Evolutionary conservation across 2,888 invertebrate species (phyloP).

Genomic region (Ophion obscuratus): DNA sequence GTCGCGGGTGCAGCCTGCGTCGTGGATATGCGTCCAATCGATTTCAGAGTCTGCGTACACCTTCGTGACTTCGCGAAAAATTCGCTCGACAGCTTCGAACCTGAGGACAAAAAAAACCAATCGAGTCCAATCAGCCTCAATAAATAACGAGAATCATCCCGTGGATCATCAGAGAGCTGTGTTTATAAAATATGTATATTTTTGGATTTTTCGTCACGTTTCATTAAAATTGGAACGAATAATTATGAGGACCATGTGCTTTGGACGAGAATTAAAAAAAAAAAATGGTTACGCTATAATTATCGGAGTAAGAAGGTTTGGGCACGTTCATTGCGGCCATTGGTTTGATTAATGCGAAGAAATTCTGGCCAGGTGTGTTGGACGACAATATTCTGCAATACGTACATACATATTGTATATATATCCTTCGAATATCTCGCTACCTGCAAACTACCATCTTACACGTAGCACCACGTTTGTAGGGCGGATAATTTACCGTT

Average conservation of each 20-base stretch:
- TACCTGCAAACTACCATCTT: background rate
- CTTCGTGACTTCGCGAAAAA: constrained; percentile 74
- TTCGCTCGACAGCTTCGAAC: constrained; percentile 75
- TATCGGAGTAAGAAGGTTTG: background rate
- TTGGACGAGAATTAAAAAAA: background rate
- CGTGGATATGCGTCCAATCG: constrained; percentile 92
- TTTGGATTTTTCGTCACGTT: background rate
- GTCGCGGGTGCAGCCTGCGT: constrained; percentile 95
- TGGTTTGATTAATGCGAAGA: constrained; percentile 49
- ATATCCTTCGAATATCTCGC: background rate
- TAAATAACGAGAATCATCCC: background rate
- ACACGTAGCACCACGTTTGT: background rate
- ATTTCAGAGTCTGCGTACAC: constrained; percentile 87
- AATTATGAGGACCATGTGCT: background rate
- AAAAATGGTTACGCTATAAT: background rate
- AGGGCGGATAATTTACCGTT: constrained; percentile 2
- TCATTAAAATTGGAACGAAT: background rate
- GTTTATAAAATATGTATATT: background rate
- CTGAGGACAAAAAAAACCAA: constrained; percentile 69
- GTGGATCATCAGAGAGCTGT: background rate
- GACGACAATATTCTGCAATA: background rate
- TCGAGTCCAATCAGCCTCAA: background rate
- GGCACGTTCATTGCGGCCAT: constrained; percentile 36
- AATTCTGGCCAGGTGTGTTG: constrained; percentile 47
- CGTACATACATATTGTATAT: background rate